Evolutionary conservation across 2,113 vertebrate species (phyloP).

Genomic region (Leucoraja erinaceus): DNA sequence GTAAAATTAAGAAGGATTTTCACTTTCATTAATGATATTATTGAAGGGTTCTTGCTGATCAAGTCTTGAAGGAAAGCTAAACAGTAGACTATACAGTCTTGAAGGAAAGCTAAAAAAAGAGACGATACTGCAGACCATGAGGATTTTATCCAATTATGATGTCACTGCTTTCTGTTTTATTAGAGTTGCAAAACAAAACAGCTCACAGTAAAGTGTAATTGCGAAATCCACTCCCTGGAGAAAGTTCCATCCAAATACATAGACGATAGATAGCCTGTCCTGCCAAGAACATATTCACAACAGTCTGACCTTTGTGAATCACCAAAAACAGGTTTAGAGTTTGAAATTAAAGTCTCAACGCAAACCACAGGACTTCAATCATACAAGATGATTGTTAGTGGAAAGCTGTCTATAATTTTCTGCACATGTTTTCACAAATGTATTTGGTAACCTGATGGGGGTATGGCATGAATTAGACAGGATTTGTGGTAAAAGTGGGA

Average conservation of each 20-base stretch:
- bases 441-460: no score
- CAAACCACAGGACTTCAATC: neutral
- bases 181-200: neutral
- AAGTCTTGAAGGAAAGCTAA: neutral
- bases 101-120: neutral
- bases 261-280: neutral
- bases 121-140: neutral
- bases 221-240: neutral
- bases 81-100: neutral
- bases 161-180: neutral
- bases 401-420: neutral
- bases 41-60: neutral
- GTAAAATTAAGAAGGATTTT: neutral
- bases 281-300: neutral
- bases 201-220: neutral
- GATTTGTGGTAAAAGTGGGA: no score
- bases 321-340: neutral
- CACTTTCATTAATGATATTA: neutral
- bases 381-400: neutral
- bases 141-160: neutral
- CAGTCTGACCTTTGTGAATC: neutral
- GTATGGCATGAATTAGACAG: no score
- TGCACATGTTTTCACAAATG: neutral
- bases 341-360: neutral
- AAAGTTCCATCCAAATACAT: neutral